Evolutionary conservation across 2,888 invertebrate genomes (phyloP), one percentile per base, ranked within the genome.

Genomic region (Strigamia transsilvanica): DNA sequence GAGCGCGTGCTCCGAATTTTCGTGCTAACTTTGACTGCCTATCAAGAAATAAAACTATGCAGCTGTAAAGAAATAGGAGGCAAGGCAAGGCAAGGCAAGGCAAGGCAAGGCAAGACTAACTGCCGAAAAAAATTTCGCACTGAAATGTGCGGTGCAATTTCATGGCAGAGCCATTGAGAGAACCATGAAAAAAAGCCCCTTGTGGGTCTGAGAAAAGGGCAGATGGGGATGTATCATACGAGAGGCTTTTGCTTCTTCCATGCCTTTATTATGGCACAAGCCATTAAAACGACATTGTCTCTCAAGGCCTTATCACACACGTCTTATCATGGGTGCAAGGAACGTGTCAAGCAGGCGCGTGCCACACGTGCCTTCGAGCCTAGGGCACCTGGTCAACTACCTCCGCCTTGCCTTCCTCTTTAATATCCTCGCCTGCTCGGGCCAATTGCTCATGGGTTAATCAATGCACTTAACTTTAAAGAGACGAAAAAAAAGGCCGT

Each of bases 231-330:
- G 73, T 73, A 73, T 73, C 27, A 32, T 73, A 73, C 73, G 32
- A 73, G 73, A 27, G 73, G 27, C 27, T 73, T 27, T 73, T 73
- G 73, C 32, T 32, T 73, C 73, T 27, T 32, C 27, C 27, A 13
- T 73, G 73, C 73, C 73, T 73, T 73, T 73, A 73, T 73, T 73
- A 73, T 73, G 73, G 73, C 73, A 73, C 12, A 32, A 73, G 73
- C 73, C 73, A 73, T 73, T 73, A 73, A 73, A 73, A 73, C 73
- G 73, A 73, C 73, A 73, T 73, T 73, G 73, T 32, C 73, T 73
- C 73, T 7, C 61, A 73, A 73, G 27, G 7, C 73, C 73, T 73
- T 73, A 73, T 73, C 73, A 73, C 73, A 73, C 73, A 32, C 27
- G 73, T 32, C 32, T 73, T 73, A 73, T 73, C 73, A 7, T 73